Evolutionary conservation across 64 coral and sea anemone genomes (phyloP), one percentile per base, ranked within the genome.

Genomic region (Pocillopora verrucosa): DNA sequence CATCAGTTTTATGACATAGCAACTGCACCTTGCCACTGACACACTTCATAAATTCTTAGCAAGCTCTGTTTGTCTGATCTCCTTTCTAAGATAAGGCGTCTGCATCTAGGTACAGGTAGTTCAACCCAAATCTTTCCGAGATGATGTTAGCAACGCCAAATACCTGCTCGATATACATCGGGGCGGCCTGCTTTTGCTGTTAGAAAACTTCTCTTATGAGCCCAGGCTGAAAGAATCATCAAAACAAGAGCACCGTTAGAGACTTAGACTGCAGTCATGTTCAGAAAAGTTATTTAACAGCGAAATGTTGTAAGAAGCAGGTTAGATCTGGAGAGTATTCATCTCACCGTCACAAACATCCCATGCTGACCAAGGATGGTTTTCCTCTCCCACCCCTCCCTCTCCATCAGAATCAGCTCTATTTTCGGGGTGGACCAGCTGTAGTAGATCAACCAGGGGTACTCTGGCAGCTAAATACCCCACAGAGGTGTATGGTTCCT

Each of bases 121-220:
- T 59, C 26, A 38, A 15, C 37, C 22, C 19, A n/a, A 45, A 36
- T 36, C 11, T 56, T 56, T 56, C 10, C 37, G 20, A 3, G 3
- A 7, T 51, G 41, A 19, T 57, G 36, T 72, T 26, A 15, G 14
- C 16, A 65, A 12, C 16, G 25, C 9, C 26, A 80, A 38, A 12
- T 65, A 94, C 93, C 93, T 83, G 89, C 93, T 83, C 93, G 72
- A 73, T 94, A 94, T 12, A 86, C 80, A 41, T 94, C 93, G 57
- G 83, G 26, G 75, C 93, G 86, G 22, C 88, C 93, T 11, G 93
- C 93, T 56, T 94, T 94, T n/a, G 93, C 93, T 37, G 93, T 94
- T 62, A 87, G 34, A 63, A 82, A 94, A 36, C 89, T 89, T 83
- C 93, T 87, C 56, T 88, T 89, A 76, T 88, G 75, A 25, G 93